A percentile compares a stretch with the other conserved stretches of the same genome.
Evolutionary conservation across 2,113 vertebrate genomes (phyloP).

Genomic region (Gavia stellata): DNA sequence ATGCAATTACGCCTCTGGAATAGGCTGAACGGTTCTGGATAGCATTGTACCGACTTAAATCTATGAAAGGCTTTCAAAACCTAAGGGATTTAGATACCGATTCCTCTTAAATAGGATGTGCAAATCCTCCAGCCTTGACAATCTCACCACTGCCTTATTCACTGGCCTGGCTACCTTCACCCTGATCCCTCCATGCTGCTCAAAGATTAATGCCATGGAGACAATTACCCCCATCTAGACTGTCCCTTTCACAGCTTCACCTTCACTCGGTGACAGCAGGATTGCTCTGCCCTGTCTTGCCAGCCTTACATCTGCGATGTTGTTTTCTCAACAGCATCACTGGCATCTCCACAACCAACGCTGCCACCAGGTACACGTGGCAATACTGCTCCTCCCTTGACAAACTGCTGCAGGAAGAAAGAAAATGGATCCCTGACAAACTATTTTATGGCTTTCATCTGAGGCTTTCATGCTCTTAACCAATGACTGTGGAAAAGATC

Average conservation of each 20-base stretch:
- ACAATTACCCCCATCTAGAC: background rate
- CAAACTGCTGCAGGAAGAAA: background rate
- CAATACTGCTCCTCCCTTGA: background rate
- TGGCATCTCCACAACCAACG: background rate
- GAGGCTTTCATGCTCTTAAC: background rate
- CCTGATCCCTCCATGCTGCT: background rate
- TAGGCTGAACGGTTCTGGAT: rapidly evolving
- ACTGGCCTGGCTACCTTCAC: background rate
- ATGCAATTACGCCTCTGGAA: background rate
- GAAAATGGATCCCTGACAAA: background rate
- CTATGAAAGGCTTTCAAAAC: background rate
- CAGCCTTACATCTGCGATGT: background rate
- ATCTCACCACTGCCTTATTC: background rate
- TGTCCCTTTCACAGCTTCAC: background rate
- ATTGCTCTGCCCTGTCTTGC: background rate
- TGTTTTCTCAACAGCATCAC: background rate
- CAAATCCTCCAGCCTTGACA: background rate
- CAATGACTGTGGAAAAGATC: background rate
- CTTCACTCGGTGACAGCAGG: background rate
- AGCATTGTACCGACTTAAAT: background rate
- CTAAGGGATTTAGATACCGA: background rate
- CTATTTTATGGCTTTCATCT: background rate
- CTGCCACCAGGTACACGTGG: background rate
- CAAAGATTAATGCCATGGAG: background rate
- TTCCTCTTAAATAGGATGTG: background rate